Percentiles rank a stretch among this genome's conserved stretches.
phyloP scores from a whole-genome alignment of 2,888 invertebrate species.

The Acrocyrtus sp. region DNA sequence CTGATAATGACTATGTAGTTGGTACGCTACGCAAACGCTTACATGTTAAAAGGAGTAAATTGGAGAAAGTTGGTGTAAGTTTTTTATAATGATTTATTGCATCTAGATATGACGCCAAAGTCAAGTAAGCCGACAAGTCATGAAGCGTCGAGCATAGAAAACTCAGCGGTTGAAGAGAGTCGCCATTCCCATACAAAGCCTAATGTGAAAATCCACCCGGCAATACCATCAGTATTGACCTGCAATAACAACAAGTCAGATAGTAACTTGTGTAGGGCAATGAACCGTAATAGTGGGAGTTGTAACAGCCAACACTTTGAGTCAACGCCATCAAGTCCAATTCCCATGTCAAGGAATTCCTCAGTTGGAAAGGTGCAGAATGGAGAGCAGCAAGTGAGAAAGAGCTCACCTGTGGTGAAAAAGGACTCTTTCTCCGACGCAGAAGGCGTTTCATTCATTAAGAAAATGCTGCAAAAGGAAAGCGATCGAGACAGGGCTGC shows the following conservation, averaged over 20 bases:
- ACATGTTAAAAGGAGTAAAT: conserved; percentile 1
- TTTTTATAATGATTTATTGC: conserved; percentile 17
- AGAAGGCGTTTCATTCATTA: conserved; percentile 60
- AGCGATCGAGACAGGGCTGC: conserved; percentile 43
- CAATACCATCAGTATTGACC: conserved; percentile 39
- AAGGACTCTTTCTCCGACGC: conserved; percentile 58
- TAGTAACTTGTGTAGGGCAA: conserved; percentile 12
- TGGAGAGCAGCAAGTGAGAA: conserved; percentile 20
- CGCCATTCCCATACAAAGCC: conserved; percentile 16
- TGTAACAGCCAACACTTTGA: conserved; percentile 18
- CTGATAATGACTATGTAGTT: conserved; percentile 37
- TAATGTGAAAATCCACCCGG: conserved; percentile 31
- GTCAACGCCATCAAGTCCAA: conserved; percentile 40
- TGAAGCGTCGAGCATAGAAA: conserved; percentile 45
- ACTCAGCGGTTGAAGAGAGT: conserved; percentile 50
- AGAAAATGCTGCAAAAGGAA: conserved; percentile 59
- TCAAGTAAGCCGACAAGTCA: conserved; percentile 43
- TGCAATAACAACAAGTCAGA: conserved; percentile 21
- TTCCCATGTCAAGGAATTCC: conserved; percentile 4
- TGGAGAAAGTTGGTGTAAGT: background rate
- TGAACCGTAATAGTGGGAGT: conserved; percentile 17
- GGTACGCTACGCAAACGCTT: conserved; percentile 21
- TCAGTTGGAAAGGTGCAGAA: conserved; percentile 16
- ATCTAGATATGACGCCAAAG: conserved; percentile 33
- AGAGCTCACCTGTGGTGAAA: conserved; percentile 49